These are phyloP conservation scores for Odocoileus hemionus DNA, from an alignment of 2,113 vertebrate genomes.

Conservation along the genomic window DNA sequence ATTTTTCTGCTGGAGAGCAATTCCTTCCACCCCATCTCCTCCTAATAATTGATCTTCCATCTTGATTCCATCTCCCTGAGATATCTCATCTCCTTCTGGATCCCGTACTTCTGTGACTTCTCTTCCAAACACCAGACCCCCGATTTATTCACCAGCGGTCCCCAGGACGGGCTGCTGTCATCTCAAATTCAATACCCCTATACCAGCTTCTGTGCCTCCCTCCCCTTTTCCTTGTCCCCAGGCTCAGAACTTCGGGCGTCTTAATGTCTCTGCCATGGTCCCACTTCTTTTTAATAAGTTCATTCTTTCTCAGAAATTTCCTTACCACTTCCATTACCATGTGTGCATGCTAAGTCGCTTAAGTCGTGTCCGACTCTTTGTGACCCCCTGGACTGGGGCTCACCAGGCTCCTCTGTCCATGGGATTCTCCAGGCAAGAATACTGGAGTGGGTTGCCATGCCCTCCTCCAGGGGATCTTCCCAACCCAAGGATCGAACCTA, in stretches of 20 bases:
- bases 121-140: neutral
- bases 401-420: neutral
- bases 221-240: neutral
- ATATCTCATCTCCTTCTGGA: too few species aligned
- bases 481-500: neutral
- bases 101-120: neutral
- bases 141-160: fast-evolving
- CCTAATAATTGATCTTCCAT: neutral
- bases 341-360: neutral
- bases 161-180: too few species aligned
- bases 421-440: neutral
- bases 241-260: neutral
- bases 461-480: neutral
- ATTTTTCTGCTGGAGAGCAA: neutral
- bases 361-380: neutral
- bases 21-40: neutral
- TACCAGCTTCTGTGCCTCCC: neutral
- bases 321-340: too few species aligned
- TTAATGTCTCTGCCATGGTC: neutral
- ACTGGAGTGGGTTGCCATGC: neutral
- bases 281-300: neutral
- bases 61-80: neutral
- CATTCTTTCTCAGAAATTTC: neutral
- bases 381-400: neutral
- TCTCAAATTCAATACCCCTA: neutral